These are phyloP conservation scores for Apocrypta bakeri DNA, from an alignment of 1,140 invertebrate genomes.

Conservation along the genomic window DNA sequence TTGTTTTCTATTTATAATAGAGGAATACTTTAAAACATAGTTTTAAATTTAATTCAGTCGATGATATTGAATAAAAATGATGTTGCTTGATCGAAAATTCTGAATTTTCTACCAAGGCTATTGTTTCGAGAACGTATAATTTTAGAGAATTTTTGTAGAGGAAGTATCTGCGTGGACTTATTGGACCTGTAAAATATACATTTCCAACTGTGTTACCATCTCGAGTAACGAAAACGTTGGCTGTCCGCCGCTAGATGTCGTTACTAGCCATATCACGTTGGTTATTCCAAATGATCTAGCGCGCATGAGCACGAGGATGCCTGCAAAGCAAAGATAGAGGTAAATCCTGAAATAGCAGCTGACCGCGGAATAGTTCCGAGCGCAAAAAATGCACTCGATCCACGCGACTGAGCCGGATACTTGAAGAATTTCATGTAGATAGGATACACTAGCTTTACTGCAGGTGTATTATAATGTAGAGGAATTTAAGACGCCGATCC, in stretches of 20 bases:
- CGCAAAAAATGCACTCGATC: conserved; percentile 28
- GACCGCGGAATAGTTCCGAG: background rate
- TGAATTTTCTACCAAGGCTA: too few relatives aligned
- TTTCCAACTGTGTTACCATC: conserved; percentile 2
- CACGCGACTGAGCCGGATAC: background rate
- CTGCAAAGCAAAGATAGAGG: background rate
- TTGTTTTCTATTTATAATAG: too few relatives aligned
- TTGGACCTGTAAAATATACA: too few relatives aligned
- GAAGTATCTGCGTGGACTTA: too few relatives aligned
- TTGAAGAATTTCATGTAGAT: background rate
- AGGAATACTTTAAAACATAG: too few relatives aligned
- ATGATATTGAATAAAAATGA: too few relatives aligned
- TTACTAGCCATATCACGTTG: background rate
- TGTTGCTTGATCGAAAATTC: too few relatives aligned
- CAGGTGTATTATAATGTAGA: background rate
- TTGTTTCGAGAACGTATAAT: too few relatives aligned
- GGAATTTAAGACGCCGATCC: background rate
- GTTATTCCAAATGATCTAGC: background rate
- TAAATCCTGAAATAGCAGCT: conserved; percentile 7
- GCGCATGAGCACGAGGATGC: background rate
- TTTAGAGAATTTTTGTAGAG: too few relatives aligned
- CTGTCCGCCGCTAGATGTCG: conserved; percentile 26
- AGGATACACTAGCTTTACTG: background rate
- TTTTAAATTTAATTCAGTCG: too few relatives aligned
- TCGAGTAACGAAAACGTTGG: background rate